phyloP scores from a whole-genome alignment of 2,113 vertebrate species.

The Anser cygnoides region DNA sequence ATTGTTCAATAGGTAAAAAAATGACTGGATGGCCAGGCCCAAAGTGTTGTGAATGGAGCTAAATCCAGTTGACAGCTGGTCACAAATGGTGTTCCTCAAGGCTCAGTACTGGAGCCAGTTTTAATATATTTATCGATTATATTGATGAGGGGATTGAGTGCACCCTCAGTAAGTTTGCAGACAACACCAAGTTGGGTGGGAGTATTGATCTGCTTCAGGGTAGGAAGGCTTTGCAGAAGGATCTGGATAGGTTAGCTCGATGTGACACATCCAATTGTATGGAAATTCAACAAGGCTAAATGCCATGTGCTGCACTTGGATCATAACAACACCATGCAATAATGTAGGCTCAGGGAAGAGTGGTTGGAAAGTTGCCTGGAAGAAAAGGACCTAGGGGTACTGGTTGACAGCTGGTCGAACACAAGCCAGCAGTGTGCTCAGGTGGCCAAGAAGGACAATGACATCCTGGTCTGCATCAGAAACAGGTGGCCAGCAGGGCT shows the following conservation, averaged over 20 bases:
- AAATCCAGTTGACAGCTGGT: not conserved
- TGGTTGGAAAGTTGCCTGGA: not conserved
- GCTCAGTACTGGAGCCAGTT: not conserved
- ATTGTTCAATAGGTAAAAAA: not conserved
- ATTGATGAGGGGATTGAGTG: not conserved
- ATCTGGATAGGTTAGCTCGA: not conserved
- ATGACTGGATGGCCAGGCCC: not conserved
- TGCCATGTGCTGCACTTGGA: not conserved
- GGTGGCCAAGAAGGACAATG: not conserved
- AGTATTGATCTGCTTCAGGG: not conserved
- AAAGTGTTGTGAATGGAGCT: not conserved
- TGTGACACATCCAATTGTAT: not conserved
- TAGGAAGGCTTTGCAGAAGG: not conserved
- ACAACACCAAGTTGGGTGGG: not conserved
- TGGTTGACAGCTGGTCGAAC: not conserved
- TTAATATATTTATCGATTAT: not conserved
- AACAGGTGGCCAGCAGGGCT: not conserved
- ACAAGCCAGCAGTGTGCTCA: not conserved
- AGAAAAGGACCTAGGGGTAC: not conserved
- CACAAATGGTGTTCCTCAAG: not conserved
- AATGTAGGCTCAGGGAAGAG: not conserved
- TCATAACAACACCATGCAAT: not conserved
- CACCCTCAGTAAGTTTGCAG: not conserved
- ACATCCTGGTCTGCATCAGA: not conserved
- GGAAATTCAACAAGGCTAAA: not conserved